Evolutionary conservation across 2,888 invertebrate genomes (phyloP).

Genomic region (Callosobruchus maculatus): DNA sequence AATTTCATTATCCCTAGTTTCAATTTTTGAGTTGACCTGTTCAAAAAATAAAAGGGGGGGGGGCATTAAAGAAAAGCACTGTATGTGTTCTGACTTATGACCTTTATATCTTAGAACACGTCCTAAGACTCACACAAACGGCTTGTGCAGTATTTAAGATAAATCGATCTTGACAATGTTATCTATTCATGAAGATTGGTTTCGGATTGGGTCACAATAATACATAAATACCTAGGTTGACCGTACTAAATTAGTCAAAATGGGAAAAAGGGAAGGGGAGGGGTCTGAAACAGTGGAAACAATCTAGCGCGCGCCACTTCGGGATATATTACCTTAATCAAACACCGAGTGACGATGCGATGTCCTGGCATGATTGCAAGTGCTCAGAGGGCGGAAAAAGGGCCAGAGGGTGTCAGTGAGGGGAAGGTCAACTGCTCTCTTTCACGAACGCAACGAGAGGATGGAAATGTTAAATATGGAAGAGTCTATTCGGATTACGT

Average conservation of each 20-base stretch:
- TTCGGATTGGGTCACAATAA: too few species aligned
- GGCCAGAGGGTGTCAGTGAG: slow-evolving; percentile 16
- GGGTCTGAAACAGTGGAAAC: slow-evolving; percentile 39
- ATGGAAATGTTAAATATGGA: neutral
- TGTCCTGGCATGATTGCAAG: slow-evolving; percentile 10
- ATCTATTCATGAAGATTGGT: too few species aligned
- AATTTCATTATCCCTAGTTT: too few species aligned
- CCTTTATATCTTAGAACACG: too few species aligned
- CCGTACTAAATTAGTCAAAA: neutral
- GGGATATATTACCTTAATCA: slow-evolving; percentile 48
- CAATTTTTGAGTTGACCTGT: too few species aligned
- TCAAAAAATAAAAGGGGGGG: too few species aligned
- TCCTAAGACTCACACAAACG: too few species aligned
- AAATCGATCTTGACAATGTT: too few species aligned
- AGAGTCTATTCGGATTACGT: too few species aligned
- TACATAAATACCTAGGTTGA: neutral
- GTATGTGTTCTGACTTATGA: too few species aligned
- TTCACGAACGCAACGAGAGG: neutral
- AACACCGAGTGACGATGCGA: slow-evolving; percentile 34
- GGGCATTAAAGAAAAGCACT: too few species aligned
- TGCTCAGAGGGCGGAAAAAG: slow-evolving; percentile 10
- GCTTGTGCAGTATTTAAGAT: too few species aligned
- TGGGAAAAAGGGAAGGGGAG: neutral
- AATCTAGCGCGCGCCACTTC: slow-evolving; percentile 43
- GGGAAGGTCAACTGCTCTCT: slow-evolving; percentile 14